These are phyloP conservation scores for Bombus confusus DNA, from an alignment of 1,140 invertebrate genomes.

Conservation along the genomic window DNA sequence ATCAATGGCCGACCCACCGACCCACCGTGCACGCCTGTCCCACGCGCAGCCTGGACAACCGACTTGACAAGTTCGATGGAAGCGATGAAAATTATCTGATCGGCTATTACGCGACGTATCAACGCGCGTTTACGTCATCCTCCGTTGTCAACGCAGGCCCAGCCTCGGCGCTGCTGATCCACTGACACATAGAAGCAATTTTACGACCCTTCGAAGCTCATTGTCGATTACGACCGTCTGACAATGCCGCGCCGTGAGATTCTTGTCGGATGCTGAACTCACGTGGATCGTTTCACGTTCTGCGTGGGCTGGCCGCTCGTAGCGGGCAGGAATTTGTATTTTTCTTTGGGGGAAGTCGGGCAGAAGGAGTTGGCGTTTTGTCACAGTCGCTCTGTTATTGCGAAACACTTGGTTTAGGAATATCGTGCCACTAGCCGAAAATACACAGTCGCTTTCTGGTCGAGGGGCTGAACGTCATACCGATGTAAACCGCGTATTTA, in stretches of 20 bases:
- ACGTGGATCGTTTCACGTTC: background rate
- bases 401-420: too few relatives aligned
- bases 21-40: constrained; percentile 63
- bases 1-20: constrained; percentile 69
- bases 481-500: too few relatives aligned
- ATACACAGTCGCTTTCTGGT: too few relatives aligned
- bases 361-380: too few relatives aligned
- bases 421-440: too few relatives aligned
- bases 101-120: constrained; percentile 37
- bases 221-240: background rate
- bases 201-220: constrained; percentile 17
- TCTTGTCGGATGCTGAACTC: background rate
- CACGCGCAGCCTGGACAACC: constrained; percentile 69
- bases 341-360: too few relatives aligned
- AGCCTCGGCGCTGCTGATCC: background rate
- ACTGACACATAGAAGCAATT: constrained; percentile 31
- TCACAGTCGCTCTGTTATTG: too few relatives aligned
- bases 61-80: constrained; percentile 69
- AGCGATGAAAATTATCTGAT: constrained; percentile 67
- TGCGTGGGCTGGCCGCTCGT: background rate
- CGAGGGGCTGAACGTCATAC: too few relatives aligned
- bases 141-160: background rate
- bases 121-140: constrained; percentile 45
- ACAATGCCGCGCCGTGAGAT: constrained; percentile 20
- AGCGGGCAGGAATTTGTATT: too few relatives aligned